A percentile compares a stretch with the other conserved stretches of the same genome.
Conservation (phyloP, 1,140 invertebrate genomes). For the Dolichoris vasculosae region DNA sequence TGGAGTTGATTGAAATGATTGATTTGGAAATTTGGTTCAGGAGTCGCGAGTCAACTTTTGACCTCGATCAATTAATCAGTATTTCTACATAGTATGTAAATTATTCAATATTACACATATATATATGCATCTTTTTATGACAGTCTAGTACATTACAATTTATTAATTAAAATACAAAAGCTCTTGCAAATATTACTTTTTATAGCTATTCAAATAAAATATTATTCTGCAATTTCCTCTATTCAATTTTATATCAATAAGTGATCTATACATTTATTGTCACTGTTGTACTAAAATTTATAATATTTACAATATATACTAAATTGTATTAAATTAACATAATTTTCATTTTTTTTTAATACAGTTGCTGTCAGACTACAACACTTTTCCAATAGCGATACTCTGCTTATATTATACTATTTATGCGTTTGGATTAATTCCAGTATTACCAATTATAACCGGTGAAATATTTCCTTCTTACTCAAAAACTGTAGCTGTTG, state of each 20-base stretch:
- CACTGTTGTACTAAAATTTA: no score
- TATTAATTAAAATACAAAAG: not conserved
- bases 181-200: no score
- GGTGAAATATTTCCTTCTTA: constrained; percentile 54
- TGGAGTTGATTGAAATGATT: no score
- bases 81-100: not conserved
- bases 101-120: not conserved
- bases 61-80: not conserved
- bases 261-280: no score
- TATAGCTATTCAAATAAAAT: no score
- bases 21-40: no score
- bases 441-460: constrained; percentile 54
- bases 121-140: not conserved
- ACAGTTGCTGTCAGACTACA: not conserved
- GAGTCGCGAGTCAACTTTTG: not conserved
- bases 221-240: no score
- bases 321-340: not conserved
- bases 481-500: constrained; percentile 43
- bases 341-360: not conserved
- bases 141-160: not conserved
- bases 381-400: constrained; percentile 30
- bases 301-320: no score
- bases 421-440: constrained; percentile 54
- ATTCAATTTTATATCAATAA: no score
- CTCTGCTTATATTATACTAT: constrained; percentile 53